Evolutionary conservation across 53 echinoderm and acorn worm genomes (phyloP), one percentile per base, ranked within the genome.

Genomic region (Astropecten irregularis): DNA sequence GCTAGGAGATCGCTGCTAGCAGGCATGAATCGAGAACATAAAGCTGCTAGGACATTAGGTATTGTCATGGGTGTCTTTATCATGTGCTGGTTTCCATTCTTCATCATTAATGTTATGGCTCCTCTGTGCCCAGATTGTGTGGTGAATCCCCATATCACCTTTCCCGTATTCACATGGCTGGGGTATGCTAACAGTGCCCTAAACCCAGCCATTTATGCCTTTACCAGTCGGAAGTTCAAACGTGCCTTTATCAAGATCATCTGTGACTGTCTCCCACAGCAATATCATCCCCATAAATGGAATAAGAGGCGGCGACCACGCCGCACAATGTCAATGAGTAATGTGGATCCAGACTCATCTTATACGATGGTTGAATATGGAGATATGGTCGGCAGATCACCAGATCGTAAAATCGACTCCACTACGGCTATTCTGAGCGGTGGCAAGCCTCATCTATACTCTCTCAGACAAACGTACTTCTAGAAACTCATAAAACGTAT

Each of bases 21-120:
- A 2, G 69, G 90, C 4, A 86, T 94, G 89, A 88, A 85, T 36
- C 79, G 76, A 46, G 94, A 94, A 59, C 91, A 91, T 49, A 94
- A 94, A 66, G 94, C 94, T 2, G 91, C 94, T 16, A 83, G 90
- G 49, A 90, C 90, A 36, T 84, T 93, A 7, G 93, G 97, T 26
- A 97, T 97, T 3, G 97, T 97, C 30, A 97, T 97, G 97, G 97
- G 94, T 13, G 92, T 97, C 4, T 97, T 97, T 51, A 92, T 97
- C 28, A 87, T 88, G 23, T 97, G 97, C 39, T 97, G 97, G 97
- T 69, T 97, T 33, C 97, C 97, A 0, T 97, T 97, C 66, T 97
- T 97, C 62, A 89, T 97, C 42, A 87, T 92, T 37, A 97, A 94
- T 66, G 89, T 94, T 55, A 88, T 82, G 25, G 92, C 89, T 9